Evolutionary conservation across 2,888 invertebrate genomes (phyloP).

Genomic region (Troilus luridus): DNA sequence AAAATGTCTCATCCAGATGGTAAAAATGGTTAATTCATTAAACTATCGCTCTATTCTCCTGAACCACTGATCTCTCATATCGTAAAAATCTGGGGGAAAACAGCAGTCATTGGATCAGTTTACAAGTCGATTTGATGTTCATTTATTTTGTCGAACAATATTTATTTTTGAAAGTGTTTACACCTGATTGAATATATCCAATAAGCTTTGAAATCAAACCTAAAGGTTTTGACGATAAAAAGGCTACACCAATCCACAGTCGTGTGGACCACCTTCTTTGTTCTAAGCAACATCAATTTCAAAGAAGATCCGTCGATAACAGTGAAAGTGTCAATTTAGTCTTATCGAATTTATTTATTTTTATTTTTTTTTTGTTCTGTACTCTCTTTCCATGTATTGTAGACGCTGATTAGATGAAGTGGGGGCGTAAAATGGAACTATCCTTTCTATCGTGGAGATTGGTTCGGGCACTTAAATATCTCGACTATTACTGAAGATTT

Average conservation of each 20-base stretch:
- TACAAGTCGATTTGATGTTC: too few relatives aligned
- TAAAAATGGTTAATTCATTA: too few relatives aligned
- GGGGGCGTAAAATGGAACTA: background rate
- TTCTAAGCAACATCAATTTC: background rate
- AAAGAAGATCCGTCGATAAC: background rate
- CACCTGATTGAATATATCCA: too few relatives aligned
- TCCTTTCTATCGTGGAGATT: background rate
- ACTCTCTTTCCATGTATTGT: background rate
- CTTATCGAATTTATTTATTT: background rate
- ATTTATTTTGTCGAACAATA: too few relatives aligned
- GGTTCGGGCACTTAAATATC: background rate
- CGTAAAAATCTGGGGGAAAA: too few relatives aligned
- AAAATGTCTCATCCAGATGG: too few relatives aligned
- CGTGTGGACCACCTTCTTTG: background rate
- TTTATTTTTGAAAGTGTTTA: too few relatives aligned
- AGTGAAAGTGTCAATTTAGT: slow-evolving; percentile 15
- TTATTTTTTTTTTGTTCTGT: background rate
- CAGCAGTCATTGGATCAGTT: too few relatives aligned
- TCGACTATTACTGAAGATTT: too few relatives aligned
- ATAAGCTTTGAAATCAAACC: background rate
- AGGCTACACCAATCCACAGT: background rate
- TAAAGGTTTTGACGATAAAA: background rate
- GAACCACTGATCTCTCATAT: too few relatives aligned
- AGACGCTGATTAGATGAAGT: background rate
- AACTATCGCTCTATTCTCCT: too few relatives aligned